Percentiles rank a stretch among this genome's conserved stretches.
These are phyloP conservation scores for Pollenia griseotomentosa DNA, from an alignment of 2,888 invertebrate genomes.

Conservation along the genomic window DNA sequence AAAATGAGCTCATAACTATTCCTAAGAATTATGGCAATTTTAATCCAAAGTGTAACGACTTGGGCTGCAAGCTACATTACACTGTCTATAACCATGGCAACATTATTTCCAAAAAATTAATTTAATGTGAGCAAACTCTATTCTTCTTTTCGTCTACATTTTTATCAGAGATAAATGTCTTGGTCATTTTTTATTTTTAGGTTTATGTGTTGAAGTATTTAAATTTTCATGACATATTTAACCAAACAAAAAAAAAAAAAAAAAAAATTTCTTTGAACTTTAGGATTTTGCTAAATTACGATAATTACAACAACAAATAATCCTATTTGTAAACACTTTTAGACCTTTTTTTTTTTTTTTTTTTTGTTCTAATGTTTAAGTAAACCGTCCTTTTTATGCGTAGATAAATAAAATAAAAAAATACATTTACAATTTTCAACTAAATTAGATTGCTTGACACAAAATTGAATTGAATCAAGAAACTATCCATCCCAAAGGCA, in stretches of 20 bases:
- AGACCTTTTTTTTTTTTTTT: neutral
- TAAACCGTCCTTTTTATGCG: neutral
- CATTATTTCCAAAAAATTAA: too few species aligned
- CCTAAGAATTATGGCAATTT: too few species aligned
- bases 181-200: too few species aligned
- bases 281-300: constrained; percentile 9
- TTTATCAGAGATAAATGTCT: too few species aligned
- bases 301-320: constrained; percentile 51
- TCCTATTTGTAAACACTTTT: constrained; percentile 10
- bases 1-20: too few species aligned
- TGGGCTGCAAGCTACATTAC: too few species aligned
- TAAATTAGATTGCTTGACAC: constrained; percentile 50
- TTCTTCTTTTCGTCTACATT: too few species aligned
- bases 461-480: constrained; percentile 46
- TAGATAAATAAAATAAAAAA: constrained; percentile 45
- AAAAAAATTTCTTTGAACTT: neutral
- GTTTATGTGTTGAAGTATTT: neutral
- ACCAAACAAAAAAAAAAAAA: neutral
- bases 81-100: too few species aligned
- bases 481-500: constrained; percentile 53
- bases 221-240: neutral
- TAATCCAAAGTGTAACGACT: too few species aligned
- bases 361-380: neutral
- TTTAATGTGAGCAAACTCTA: too few species aligned
- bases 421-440: constrained; percentile 23